Conservation (phyloP, 2,797 vertebrate species). For the Phalanger gymnotis region DNA sequence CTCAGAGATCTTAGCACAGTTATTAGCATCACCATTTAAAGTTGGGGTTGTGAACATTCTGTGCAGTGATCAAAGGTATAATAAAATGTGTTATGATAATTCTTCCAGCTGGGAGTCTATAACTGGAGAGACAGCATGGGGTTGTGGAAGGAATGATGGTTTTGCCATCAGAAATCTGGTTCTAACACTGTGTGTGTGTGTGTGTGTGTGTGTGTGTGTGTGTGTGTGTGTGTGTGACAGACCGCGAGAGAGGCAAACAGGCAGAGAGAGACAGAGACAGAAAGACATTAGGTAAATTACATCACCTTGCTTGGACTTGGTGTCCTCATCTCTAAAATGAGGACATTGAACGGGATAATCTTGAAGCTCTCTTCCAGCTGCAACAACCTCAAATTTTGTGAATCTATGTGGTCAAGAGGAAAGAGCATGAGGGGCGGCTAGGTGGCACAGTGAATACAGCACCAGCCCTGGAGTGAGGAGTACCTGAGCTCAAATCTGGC, state of each 20-base stretch:
- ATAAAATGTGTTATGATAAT: neutral
- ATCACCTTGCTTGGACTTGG: neutral
- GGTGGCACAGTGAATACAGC: too few species aligned
- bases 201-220: neutral
- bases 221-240: neutral
- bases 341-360: neutral
- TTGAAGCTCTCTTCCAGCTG: neutral
- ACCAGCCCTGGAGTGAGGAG: too few species aligned
- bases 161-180: neutral
- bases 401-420: neutral
- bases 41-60: neutral
- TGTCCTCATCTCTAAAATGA: neutral
- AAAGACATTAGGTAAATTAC: neutral
- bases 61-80: neutral
- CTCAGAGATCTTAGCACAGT: neutral
- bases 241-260: accelerated
- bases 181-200: neutral
- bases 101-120: neutral
- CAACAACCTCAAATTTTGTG: neutral
- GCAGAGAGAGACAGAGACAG: neutral
- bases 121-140: neutral
- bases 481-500: too few species aligned
- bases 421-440: too few species aligned
- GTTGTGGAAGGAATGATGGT: neutral
- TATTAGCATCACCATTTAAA: neutral